These are phyloP conservation scores for Oopsacas minuta DNA, from an alignment of 37 sponge, comb jelly and placozoan genomes.

Conservation along the genomic window DNA sequence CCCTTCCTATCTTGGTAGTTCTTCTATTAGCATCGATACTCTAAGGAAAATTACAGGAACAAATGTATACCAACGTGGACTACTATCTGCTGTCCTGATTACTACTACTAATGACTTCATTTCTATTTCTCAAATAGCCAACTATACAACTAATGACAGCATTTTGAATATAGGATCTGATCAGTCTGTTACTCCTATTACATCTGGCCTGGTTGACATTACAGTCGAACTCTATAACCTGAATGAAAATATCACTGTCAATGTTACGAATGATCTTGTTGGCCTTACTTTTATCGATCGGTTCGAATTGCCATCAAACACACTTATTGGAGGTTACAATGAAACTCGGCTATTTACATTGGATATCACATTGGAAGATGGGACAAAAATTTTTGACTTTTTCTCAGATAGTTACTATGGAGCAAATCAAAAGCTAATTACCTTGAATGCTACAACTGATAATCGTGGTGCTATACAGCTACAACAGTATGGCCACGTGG, in stretches of 20 bases:
- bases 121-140: background rate
- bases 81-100: background rate
- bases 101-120: background rate
- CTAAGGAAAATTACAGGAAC: conserved; percentile 31
- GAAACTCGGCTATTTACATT: background rate
- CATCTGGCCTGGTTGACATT: background rate
- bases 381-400: background rate
- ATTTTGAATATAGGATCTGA: background rate
- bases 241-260: background rate
- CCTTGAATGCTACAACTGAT: background rate
- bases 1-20: conserved; percentile 40
- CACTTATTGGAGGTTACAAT: background rate
- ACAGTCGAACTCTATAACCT: background rate
- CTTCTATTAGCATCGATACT: background rate
- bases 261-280: background rate
- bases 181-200: background rate
- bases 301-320: background rate
- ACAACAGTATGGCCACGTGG: background rate
- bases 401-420: background rate
- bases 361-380: background rate
- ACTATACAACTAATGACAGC: background rate
- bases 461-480: background rate
- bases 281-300: background rate
- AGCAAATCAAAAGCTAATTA: background rate
- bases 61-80: conserved; percentile 24